Percentiles rank a stretch among this genome's conserved stretches.
phyloP scores from a whole-genome alignment of 2,113 vertebrate genomes.

The Hippocampus guttulatus region DNA sequence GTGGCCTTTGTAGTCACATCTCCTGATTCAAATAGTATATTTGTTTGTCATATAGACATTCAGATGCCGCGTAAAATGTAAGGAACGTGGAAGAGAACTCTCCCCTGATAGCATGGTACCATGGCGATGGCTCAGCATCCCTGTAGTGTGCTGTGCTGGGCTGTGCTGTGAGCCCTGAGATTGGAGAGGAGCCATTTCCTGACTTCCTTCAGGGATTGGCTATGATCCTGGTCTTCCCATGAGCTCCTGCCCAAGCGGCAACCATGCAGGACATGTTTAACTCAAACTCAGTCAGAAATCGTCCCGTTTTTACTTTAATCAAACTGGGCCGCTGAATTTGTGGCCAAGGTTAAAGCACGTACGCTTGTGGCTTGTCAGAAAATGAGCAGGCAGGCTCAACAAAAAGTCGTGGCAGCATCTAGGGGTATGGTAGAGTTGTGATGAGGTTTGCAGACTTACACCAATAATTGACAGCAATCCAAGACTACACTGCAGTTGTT shows the following conservation, averaged over 20 bases:
- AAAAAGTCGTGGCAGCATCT: too few relatives aligned
- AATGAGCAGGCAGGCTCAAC: not conserved
- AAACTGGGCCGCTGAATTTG: not conserved
- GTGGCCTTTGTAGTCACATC: not conserved
- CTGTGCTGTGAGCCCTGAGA: constrained; percentile 31
- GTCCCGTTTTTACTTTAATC: constrained; percentile 6
- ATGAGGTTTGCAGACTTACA: not conserved
- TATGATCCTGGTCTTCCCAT: constrained; percentile 52
- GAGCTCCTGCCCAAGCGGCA: constrained; percentile 41
- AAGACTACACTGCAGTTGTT: too few relatives aligned
- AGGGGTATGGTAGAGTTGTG: not conserved
- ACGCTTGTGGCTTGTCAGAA: not conserved
- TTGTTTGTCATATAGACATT: not conserved
- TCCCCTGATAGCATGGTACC: constrained; percentile 53
- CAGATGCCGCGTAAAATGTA: not conserved
- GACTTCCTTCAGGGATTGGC: constrained; percentile 54
- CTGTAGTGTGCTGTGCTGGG: constrained; percentile 50
- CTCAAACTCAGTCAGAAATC: constrained; percentile 28
- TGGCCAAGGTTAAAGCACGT: not conserved
- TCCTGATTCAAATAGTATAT: not conserved
- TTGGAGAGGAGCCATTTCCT: constrained; percentile 60
- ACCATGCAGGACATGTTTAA: constrained; percentile 8
- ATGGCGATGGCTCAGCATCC: constrained; percentile 56
- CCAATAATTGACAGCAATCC: too few relatives aligned
- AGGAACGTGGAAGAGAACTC: constrained; percentile 45